Evolutionary conservation across 2,113 vertebrate species (phyloP).

Genomic region (Menura novaehollandiae): DNA sequence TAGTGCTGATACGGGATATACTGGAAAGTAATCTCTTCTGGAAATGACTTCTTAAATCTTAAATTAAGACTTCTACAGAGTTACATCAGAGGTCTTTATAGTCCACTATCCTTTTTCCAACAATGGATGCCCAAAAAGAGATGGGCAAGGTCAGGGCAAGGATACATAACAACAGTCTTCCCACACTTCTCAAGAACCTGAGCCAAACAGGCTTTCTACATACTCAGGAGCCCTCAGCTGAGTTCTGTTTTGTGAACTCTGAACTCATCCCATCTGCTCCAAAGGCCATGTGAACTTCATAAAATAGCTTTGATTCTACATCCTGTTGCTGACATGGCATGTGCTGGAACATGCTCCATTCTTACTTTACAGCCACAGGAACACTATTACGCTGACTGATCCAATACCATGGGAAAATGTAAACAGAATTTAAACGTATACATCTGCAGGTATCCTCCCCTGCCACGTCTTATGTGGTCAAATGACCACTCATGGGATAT

Average conservation of each 20-base stretch:
- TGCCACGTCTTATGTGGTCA: not conserved
- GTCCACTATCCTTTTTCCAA: not conserved
- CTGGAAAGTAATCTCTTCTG: not conserved
- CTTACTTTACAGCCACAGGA: not conserved
- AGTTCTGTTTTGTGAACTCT: not conserved
- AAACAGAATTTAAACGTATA: not conserved
- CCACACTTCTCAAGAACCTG: not conserved
- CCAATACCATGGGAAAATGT: not conserved
- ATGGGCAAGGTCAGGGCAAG: not conserved
- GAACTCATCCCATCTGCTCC: not conserved
- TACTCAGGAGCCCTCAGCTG: not conserved
- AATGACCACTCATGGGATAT: not conserved
- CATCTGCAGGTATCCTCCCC: not conserved
- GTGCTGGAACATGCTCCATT: not conserved
- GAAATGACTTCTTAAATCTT: not conserved
- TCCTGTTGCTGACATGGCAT: not conserved
- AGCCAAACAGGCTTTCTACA: not conserved
- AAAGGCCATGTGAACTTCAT: not conserved
- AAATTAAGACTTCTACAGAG: not conserved
- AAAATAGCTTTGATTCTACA: not conserved
- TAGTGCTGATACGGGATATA: not conserved
- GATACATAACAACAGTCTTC: not conserved
- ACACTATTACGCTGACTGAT: not conserved
- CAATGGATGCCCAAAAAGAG: not conserved
- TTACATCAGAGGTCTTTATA: not conserved